A percentile compares a stretch with the other conserved stretches of the same genome.
Conservation (phyloP, 53 echinoderm and acorn worm genomes). For the Actinopyga echinites region DNA sequence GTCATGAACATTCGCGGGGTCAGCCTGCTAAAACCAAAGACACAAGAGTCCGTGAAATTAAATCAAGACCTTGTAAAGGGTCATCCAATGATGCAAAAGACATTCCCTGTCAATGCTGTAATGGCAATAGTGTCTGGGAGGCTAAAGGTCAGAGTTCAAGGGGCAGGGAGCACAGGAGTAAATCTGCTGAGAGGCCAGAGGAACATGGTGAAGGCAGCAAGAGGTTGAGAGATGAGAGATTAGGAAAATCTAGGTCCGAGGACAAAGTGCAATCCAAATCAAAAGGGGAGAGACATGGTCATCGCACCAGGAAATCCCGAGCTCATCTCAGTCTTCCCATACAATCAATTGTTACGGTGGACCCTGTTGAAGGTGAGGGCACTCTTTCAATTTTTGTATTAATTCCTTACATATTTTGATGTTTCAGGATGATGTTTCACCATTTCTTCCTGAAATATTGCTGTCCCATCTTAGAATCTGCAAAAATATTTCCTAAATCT, state of each 20-base stretch:
- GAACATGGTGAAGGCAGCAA: slow-evolving; percentile 45
- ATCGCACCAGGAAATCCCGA: slow-evolving; percentile 66
- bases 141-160: slow-evolving; percentile 43
- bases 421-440: too few species aligned
- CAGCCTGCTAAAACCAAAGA: slow-evolving; percentile 38
- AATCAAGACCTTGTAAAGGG: slow-evolving; percentile 25
- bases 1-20: slow-evolving; percentile 21
- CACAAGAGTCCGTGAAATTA: slow-evolving; percentile 29
- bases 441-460: too few species aligned
- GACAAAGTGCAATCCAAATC: slow-evolving; percentile 53
- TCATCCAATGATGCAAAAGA: neutral
- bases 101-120: slow-evolving; percentile 67
- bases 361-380: slow-evolving; percentile 69
- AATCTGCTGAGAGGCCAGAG: slow-evolving; percentile 7
- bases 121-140: slow-evolving; percentile 67
- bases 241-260: slow-evolving; percentile 51
- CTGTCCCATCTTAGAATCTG: too few species aligned
- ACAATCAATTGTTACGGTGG: slow-evolving; percentile 79
- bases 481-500: too few species aligned
- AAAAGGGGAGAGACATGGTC: slow-evolving; percentile 40
- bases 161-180: neutral
- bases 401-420: too few species aligned
- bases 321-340: slow-evolving; percentile 82
- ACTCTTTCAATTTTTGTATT: too few species aligned
- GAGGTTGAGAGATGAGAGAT: slow-evolving; percentile 49